A percentile compares a stretch with the other conserved stretches of the same genome.
These are phyloP conservation scores for Plagodis pulveraria DNA, from an alignment of 2,888 invertebrate genomes.

Conservation along the genomic window DNA sequence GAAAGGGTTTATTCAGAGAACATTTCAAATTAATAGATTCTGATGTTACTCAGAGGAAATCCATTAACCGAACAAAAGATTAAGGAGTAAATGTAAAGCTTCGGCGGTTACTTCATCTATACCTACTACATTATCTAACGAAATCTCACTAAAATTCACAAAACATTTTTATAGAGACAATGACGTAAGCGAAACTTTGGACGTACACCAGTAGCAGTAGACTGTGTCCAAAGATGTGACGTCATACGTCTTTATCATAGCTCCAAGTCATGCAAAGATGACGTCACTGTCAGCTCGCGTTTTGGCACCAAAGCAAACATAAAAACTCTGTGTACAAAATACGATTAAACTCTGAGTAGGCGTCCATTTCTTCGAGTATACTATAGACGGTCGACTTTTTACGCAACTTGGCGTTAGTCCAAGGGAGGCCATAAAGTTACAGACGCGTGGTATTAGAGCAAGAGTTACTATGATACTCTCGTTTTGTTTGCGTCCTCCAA, in stretches of 20 bases:
- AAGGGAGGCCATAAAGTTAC: conserved; percentile 41
- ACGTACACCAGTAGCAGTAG: too few species aligned
- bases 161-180: conserved; percentile 6
- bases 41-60: conserved; percentile 26
- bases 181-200: neutral
- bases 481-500: conserved; percentile 48
- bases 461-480: conserved; percentile 44
- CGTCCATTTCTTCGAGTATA: conserved; percentile 19
- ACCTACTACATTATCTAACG: conserved; percentile 12
- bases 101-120: conserved; percentile 12
- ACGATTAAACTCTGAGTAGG: conserved; percentile 10
- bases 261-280: conserved; percentile 9
- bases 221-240: conserved; percentile 7
- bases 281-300: conserved; percentile 9
- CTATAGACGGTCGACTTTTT: conserved; percentile 41
- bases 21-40: conserved; percentile 37
- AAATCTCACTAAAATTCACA: conserved; percentile 5
- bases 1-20: conserved; percentile 25
- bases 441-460: conserved; percentile 43
- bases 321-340: conserved; percentile 15
- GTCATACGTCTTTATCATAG: conserved; percentile 3
- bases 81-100: conserved; percentile 16
- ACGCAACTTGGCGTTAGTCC: conserved; percentile 51
- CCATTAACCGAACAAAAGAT: conserved; percentile 33
- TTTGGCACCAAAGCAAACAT: conserved; percentile 11